Base-by-base conservation (phyloP, 30 jellyfish, hydroid and myxozoan species). In the Hydractinia symbiolongicarpus region DNA sequence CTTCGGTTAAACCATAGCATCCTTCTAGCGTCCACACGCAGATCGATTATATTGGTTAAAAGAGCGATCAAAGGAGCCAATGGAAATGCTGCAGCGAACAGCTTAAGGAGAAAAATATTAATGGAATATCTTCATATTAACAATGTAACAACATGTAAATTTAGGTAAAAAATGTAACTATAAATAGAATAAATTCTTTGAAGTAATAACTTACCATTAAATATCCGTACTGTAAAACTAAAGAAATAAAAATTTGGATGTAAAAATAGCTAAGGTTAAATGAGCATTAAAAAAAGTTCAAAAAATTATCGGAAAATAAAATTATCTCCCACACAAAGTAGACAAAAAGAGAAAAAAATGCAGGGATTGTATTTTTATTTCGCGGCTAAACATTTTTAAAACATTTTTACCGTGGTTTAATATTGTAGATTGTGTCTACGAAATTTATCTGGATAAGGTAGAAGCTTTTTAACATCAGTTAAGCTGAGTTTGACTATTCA, bases 61-160 rank as follows among this genome's bases (percentile, higher is more conserved):
- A 91, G 55, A 4, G 98, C 98, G 72, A 91, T 86, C 53, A 91
- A 75, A 9, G 98, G 98, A 16, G 98, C 98, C 88, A 91, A 66
- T 53, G 98, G 98, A 53, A 89, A 91, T 13, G 98, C 98, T 53
- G 98, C 95, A 0, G 98, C 98, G 73, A 91, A 91, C 49, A 91
- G 60, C 98, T 91, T 61, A 55, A 17, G 40, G 19, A 58, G 17
- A 58, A 58, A 58, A 58, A 58, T 58, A 58, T 58, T 58, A 11
- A 58, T 16, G 19, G 19, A 58, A 58, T 58, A 58, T 58, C 19
- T 58, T 16, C 19, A 1, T 16, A 58, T 58, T 58, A 16, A 58
- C 69, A 58, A 13, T 11, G 19, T 10, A 9, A 57, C n/a, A 10
- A 57, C n/a, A 57, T 9, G 13, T 58, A 16, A 58, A 16, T 11